Evolutionary conservation across 2,888 invertebrate genomes (phyloP), one percentile per base, ranked within the genome.

Genomic region (Seira ritae): DNA sequence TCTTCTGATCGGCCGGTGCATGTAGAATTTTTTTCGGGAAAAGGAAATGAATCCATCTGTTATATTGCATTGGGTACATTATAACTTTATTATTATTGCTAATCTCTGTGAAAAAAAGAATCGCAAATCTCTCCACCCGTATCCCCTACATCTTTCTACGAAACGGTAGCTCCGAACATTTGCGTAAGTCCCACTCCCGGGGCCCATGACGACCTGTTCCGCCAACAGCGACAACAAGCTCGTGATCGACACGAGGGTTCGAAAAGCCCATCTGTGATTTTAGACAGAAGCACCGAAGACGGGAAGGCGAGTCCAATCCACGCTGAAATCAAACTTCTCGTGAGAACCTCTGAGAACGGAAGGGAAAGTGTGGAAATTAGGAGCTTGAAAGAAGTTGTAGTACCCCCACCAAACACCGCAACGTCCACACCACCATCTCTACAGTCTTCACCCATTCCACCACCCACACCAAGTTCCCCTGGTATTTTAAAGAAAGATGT

Each of bases 301-400:
- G 88, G 88, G 70, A 88, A 87, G 50, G 85, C 82, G 10, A 88
- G 88, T 85, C 88, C 88, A n/a, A 88, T 88, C 80, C 79, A 92
- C 89, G 92, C 92, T 17, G 92, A 92, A 88, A 91, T 92, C 10
- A 92, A 92, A 88, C 89, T 93, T 6, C 89, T 92, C 75, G 92
- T 92, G 0, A 92, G 92, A 90, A 92, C 92, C 0, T 89, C 90
- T 15, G 92, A 92, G 72, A 89, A 89, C 86, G 92, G 92, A 4
- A 91, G 91, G 88, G 92, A 92, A 88, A 91, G 91, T 69, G 91
- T 92, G 68, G 92, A 92, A 90, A 92, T 92, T 66, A 89, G 92
- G 80, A 92, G 92, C 90, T 90, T 90, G 90, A 87, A 91, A 90
- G 90, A 90, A 73, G 90, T 90, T 86, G 89, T 90, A 22, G 89